A percentile compares a stretch with the other conserved stretches of the same genome.
Conservation (phyloP, 2,797 vertebrate genomes). For the Valencia hispanica region DNA sequence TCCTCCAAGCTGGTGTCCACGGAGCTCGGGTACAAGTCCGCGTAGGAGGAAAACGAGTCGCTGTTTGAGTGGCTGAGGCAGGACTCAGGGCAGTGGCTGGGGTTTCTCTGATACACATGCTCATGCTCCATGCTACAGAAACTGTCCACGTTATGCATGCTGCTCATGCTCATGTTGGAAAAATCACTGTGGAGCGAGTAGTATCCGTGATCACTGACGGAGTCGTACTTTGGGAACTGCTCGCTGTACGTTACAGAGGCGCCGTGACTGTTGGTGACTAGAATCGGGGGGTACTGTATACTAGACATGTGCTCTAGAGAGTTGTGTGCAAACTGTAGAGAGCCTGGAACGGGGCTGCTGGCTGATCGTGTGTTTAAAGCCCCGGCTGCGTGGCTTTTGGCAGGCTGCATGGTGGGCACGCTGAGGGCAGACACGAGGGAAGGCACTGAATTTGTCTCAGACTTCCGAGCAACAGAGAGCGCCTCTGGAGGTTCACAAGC, state of each 20-base stretch:
- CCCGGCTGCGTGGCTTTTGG: slow-evolving; percentile 94
- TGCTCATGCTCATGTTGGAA: slow-evolving; percentile 93
- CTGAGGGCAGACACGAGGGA: slow-evolving; percentile 97
- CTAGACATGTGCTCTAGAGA: slow-evolving; percentile 95
- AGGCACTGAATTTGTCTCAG: slow-evolving; percentile 95
- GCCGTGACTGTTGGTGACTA: slow-evolving; percentile 98
- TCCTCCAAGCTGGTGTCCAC: slow-evolving; percentile 91
- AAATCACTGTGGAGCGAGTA: slow-evolving; percentile 98
- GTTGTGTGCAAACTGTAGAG: slow-evolving; percentile 93
- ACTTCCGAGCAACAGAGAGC: slow-evolving; percentile 88
- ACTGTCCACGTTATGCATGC: slow-evolving; percentile 91
- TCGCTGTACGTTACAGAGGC: slow-evolving; percentile 92
- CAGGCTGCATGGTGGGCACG: slow-evolving; percentile 93
- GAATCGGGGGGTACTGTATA: slow-evolving; percentile 96
- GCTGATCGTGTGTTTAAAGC: slow-evolving; percentile 97
- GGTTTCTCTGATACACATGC: slow-evolving; percentile 88
- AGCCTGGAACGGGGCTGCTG: slow-evolving; percentile 97
- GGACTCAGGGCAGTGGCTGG: slow-evolving; percentile 90
- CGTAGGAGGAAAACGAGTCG: slow-evolving; percentile 95
- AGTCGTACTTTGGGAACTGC: slow-evolving; percentile 96
- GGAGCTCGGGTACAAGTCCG: slow-evolving; percentile 92
- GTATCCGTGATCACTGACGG: slow-evolving; percentile 94
- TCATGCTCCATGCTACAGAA: slow-evolving; percentile 95
- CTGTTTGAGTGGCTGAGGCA: slow-evolving; percentile 95
- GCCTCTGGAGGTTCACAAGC: slow-evolving; percentile 92